Base-by-base conservation (phyloP, 2,797 vertebrate genomes). In the Cyprinodon diabolis region DNA sequence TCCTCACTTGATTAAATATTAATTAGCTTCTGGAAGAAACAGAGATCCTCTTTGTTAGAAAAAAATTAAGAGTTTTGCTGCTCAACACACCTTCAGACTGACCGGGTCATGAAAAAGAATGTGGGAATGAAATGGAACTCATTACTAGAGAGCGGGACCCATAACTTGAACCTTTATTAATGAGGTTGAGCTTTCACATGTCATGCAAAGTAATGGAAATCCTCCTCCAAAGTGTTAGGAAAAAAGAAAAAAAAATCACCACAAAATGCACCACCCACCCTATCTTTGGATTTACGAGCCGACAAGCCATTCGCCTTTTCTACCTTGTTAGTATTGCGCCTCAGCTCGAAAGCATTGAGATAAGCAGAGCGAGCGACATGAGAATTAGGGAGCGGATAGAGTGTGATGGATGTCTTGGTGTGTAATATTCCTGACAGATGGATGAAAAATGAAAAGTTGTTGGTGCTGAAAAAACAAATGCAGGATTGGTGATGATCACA, bases 1-100 rank as follows among this genome's bases (percentile, higher is more conserved):
- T 89, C 90, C 84, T 80, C 75, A 86, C 81, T 85, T 76, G 84
- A 92, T 93, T 85, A 94, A 93, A 94, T 91, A 93, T 92, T 90
- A 91, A 94, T 81, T 81, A 83, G 86, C 84, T 71, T 69, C 84
- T 58, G 70, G 70, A 69, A 75, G 74, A 73, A 51, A 62, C 30
- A 40, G 78, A 78, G 84, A 88, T 82, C 74, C 63, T 77, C 71
- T 79, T 79, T 71, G 69, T 75, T 25, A 67, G 35, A 76, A 58
- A 11, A 58, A 71, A 52, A 74, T 37, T 56, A 58, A n/a, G 63
- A 77, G 83, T 70, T 6, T 55, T 71, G 79, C 73, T 71, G 77
- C 85, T 85, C 74, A 70, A 85, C 81, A 78, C 68, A 71, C 6
- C 66, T 68, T n/a, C 69, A 78, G 89, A 88, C 83, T 85, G 84